Conservation (phyloP, 92 coral and sea anemone genomes). For the Ricordea florida region DNA sequence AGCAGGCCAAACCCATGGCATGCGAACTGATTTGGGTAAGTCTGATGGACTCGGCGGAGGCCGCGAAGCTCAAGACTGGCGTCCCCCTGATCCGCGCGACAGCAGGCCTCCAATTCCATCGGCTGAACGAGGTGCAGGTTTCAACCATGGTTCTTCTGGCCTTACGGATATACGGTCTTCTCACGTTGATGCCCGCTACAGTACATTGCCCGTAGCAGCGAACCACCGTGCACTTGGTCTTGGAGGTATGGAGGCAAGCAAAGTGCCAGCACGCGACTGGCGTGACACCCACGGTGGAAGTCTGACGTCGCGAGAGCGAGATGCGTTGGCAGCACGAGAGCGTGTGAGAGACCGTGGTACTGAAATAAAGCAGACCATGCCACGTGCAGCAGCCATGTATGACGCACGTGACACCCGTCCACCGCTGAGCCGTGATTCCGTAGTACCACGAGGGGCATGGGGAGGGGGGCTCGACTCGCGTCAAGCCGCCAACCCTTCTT, state of each 20-base stretch:
- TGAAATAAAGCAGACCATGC: conserved; percentile 59
- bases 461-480: conserved; percentile 61
- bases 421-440: conserved; percentile 73
- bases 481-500: conserved; percentile 53
- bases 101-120: conserved; percentile 76
- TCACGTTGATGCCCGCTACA: conserved; percentile 70
- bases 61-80: conserved; percentile 74
- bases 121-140: conserved; percentile 56
- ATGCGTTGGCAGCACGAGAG: conserved; percentile 70
- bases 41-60: conserved; percentile 53
- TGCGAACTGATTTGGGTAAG: conserved; percentile 64
- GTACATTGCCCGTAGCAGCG: conserved; percentile 58
- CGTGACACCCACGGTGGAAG: conserved; percentile 74
- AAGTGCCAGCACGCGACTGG: conserved; percentile 83
- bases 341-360: conserved; percentile 87
- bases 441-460: conserved; percentile 83
- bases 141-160: conserved; percentile 47
- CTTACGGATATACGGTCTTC: conserved; percentile 61
- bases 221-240: conserved; percentile 59
- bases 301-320: conserved; percentile 72
- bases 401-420: conserved; percentile 84
- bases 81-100: conserved; percentile 89
- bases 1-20: conserved; percentile 45
- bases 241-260: conserved; percentile 64
- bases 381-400: conserved; percentile 55